phyloP scores from a whole-genome alignment of 2,113 vertebrate species.

The Myanophis thanlyinensis region DNA sequence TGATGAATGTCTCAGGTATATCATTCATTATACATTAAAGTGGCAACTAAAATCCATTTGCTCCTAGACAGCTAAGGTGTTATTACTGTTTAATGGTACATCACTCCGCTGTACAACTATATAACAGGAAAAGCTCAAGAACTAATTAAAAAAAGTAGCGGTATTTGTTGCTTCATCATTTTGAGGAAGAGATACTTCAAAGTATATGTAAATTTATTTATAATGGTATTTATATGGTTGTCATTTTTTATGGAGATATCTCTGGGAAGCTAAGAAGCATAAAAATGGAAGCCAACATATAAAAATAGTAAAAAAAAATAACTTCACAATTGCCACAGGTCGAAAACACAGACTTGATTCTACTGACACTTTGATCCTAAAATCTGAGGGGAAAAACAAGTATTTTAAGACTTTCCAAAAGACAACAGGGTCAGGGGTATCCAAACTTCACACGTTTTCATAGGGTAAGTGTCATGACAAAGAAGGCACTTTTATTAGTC shows the following conservation, averaged over 20 bases:
- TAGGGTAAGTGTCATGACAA: neutral
- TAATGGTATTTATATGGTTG: neutral
- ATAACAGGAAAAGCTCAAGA: conserved; percentile 16
- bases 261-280: neutral
- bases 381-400: neutral
- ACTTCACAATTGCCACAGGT: neutral
- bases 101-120: conserved; percentile 2
- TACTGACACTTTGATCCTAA: neutral
- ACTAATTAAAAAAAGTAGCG: conserved; percentile 24
- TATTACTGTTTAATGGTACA: conserved; percentile 36
- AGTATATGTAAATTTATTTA: neutral
- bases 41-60: conserved; percentile 41
- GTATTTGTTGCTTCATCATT: conserved; percentile 10
- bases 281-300: neutral
- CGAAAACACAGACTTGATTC: neutral
- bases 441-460: neutral
- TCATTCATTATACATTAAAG: conserved; percentile 50
- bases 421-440: neutral
- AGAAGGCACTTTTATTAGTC: neutral
- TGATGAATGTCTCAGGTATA: conserved; percentile 47
- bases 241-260: neutral
- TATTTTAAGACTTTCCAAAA: neutral
- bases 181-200: conserved; percentile 4
- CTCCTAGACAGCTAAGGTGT: conserved; percentile 38
- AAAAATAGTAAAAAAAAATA: neutral